Evolutionary conservation across 1,140 invertebrate species (phyloP).

Genomic region (Eurosta solidaginis): DNA sequence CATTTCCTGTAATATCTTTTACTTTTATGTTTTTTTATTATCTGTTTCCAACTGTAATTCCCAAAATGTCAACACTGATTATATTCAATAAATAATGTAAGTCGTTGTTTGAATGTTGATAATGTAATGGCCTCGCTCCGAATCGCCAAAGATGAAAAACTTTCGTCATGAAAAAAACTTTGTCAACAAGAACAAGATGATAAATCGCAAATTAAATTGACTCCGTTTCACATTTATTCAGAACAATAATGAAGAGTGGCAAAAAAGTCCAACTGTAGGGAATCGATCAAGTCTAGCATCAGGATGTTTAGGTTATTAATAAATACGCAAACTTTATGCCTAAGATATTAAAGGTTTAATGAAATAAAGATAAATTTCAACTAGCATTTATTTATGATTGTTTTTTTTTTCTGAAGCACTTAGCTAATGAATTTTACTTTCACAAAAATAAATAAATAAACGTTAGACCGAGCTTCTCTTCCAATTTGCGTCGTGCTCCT

Average conservation of each 20-base stretch:
- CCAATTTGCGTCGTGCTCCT: too few species aligned
- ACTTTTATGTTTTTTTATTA: neutral
- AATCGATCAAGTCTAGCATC: neutral
- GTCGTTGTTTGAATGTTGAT: neutral
- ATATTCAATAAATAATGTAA: conserved; percentile 5
- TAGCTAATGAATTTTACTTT: too few species aligned
- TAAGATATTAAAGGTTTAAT: too few species aligned
- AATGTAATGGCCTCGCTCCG: neutral
- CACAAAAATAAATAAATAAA: too few species aligned
- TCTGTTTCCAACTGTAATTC: neutral
- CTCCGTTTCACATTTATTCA: conserved; percentile 3
- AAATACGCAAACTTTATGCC: too few species aligned
- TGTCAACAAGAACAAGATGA: conserved; percentile 20
- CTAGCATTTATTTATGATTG: too few species aligned
- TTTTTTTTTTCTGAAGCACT: too few species aligned
- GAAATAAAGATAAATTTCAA: too few species aligned
- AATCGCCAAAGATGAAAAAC: neutral
- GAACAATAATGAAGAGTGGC: neutral
- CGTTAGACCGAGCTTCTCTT: too few species aligned
- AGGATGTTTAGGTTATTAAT: too few species aligned
- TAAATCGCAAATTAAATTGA: conserved; percentile 16
- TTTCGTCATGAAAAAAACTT: conserved; percentile 18
- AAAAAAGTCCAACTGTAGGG: neutral
- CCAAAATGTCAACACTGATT: neutral
- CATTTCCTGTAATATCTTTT: neutral